These are phyloP conservation scores for Neolamprologus kungweensis DNA, from an alignment of 2,113 vertebrate species.

Conservation along the genomic window DNA sequence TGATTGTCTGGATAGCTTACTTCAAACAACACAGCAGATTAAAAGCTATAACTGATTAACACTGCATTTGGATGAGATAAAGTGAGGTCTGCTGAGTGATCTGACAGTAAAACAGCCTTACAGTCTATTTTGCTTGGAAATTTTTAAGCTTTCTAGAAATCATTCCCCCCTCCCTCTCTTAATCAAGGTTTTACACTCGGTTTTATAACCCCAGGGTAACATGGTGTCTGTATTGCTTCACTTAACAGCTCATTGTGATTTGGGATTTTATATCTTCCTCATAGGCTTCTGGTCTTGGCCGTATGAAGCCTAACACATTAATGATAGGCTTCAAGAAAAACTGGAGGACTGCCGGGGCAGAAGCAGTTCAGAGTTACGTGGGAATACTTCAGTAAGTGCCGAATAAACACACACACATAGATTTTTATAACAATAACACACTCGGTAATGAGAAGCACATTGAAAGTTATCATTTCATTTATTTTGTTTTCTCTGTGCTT, in stretches of 20 bases:
- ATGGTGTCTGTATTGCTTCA: background rate
- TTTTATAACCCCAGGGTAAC: background rate
- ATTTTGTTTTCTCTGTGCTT: background rate
- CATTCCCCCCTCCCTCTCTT: background rate
- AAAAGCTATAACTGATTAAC: slow-evolving; percentile 65
- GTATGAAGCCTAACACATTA: slow-evolving; percentile 91
- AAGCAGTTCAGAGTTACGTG: slow-evolving; percentile 82
- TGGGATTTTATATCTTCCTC: background rate
- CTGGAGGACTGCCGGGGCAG: slow-evolving; percentile 75
- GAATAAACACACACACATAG: background rate
- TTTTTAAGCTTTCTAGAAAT: background rate
- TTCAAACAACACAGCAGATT: slow-evolving; percentile 49
- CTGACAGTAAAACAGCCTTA: slow-evolving; percentile 13
- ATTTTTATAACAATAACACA: background rate
- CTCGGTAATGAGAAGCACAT: background rate
- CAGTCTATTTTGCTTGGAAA: background rate
- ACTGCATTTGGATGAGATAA: slow-evolving; percentile 4
- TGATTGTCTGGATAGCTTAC: slow-evolving; percentile 43
- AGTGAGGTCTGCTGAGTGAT: slow-evolving; percentile 12
- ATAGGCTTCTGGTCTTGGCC: slow-evolving; percentile 89
- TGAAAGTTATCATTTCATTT: background rate
- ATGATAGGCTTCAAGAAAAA: slow-evolving; percentile 92
- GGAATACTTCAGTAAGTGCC: slow-evolving; percentile 91
- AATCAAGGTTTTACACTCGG: background rate
- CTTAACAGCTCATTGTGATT: background rate